A percentile compares a stretch with the other conserved stretches of the same genome.
These are phyloP conservation scores for Smithornis capensis DNA, from an alignment of 2,113 vertebrate genomes.

Conservation along the genomic window DNA sequence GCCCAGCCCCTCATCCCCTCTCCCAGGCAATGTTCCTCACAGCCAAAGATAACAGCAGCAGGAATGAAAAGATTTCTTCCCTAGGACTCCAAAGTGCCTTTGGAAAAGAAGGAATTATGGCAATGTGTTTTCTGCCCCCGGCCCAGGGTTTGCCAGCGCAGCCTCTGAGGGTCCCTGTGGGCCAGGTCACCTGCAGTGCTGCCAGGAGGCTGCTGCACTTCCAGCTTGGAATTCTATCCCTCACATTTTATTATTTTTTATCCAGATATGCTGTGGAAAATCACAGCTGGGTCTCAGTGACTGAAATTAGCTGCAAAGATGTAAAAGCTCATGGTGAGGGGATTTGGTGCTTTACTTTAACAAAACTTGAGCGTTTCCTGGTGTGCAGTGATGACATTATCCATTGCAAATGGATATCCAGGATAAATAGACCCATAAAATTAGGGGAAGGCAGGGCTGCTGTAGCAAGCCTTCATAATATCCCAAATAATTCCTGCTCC, in stretches of 20 bases:
- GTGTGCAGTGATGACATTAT: not conserved
- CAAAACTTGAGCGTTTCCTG: not conserved
- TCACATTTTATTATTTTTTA: not conserved
- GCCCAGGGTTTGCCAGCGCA: not conserved
- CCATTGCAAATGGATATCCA: not conserved
- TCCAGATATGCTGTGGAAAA: not conserved
- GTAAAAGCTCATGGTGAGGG: not conserved
- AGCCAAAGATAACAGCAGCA: not conserved
- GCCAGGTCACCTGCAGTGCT: not conserved
- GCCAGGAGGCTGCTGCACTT: not conserved
- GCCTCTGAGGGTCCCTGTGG: not conserved
- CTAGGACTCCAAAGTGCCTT: not conserved
- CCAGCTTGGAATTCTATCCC: not conserved
- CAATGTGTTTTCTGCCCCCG: not conserved
- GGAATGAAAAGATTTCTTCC: not conserved
- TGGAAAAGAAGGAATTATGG: not conserved
- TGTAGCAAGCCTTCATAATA: not conserved
- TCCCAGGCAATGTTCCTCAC: not conserved
- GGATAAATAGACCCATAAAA: not conserved
- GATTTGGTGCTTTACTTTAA: not conserved
- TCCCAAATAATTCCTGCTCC: rapidly evolving
- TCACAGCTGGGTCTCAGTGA: not conserved
- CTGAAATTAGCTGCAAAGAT: not conserved
- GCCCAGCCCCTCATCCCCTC: not conserved
- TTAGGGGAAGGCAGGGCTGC: not conserved